Conservation (phyloP, 2,797 vertebrate genomes). For the Psittacula derbiana region DNA sequence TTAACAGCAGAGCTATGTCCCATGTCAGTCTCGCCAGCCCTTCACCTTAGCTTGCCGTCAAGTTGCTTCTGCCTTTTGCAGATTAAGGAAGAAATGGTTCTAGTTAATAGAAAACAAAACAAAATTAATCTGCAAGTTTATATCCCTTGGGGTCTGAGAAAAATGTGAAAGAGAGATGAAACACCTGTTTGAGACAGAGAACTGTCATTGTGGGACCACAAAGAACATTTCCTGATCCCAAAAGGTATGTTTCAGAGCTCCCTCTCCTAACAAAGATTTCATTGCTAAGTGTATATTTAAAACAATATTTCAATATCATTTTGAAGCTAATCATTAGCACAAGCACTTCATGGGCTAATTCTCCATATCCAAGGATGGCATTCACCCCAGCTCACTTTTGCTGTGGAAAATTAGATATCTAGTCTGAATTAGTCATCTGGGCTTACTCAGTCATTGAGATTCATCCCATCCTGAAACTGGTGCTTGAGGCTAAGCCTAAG, state of each 20-base stretch:
- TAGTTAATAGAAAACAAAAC: constrained; percentile 47
- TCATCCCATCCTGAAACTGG: constrained; percentile 15
- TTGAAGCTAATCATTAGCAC: constrained; percentile 48
- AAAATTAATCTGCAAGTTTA: constrained; percentile 28
- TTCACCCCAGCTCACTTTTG: neutral
- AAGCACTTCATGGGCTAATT: constrained; percentile 39
- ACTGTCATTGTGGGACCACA: constrained; percentile 34
- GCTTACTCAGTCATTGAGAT: constrained; percentile 27
- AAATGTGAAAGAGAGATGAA: constrained; percentile 41
- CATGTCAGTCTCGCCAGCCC: neutral
- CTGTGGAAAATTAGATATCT: constrained; percentile 42
- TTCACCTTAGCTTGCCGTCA: neutral
- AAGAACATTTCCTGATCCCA: constrained; percentile 17
- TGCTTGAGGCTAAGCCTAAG: constrained; percentile 8
- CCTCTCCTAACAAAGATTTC: neutral
- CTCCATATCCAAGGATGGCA: constrained; percentile 14
- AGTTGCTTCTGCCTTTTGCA: neutral
- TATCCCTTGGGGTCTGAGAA: constrained; percentile 14
- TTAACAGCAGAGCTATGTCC: neutral
- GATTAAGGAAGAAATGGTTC: neutral
- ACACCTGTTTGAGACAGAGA: constrained; percentile 63
- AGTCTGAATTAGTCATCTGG: constrained; percentile 47
- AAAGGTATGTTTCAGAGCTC: constrained; percentile 47
- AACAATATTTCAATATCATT: constrained; percentile 59
- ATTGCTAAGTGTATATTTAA: constrained; percentile 62